Evolutionary conservation across 2,888 invertebrate species (phyloP).

Genomic region (Ypsolopha scabrella): DNA sequence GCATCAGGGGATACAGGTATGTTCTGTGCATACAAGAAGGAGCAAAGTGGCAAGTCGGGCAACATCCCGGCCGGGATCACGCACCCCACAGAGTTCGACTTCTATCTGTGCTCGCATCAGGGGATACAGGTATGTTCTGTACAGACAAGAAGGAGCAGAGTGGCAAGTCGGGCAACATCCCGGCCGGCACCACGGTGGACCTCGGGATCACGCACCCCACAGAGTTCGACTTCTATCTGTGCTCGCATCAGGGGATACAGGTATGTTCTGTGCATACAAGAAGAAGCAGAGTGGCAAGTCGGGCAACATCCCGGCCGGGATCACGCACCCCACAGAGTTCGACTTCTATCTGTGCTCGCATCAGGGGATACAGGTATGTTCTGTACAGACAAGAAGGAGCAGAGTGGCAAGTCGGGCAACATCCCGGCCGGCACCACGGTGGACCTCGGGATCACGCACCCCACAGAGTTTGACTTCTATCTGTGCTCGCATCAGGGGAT

Average conservation of each 20-base stretch:
- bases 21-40: too few relatives aligned
- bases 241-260: too few relatives aligned
- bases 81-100: conserved; percentile 99
- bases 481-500: conserved; percentile 97
- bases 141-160: too few relatives aligned
- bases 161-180: too few relatives aligned
- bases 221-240: too few relatives aligned
- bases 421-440: conserved; percentile 99
- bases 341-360: conserved; percentile 99
- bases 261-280: conserved; percentile 99
- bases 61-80: conserved; percentile 99
- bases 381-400: conserved; percentile 99
- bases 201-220: too few relatives aligned
- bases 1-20: too few relatives aligned
- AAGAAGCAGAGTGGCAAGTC: conserved; percentile 99
- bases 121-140: too few relatives aligned
- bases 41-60: conserved; percentile 96
- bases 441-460: conserved; percentile 99
- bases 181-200: too few relatives aligned
- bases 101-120: too few relatives aligned
- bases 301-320: conserved; percentile 99
- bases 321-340: conserved; percentile 99
- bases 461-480: conserved; percentile 99
- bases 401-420: conserved; percentile 97
- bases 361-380: conserved; percentile 97